Evolutionary conservation across 2,113 vertebrate species (phyloP).

Genomic region (Ctenodactylus gundi): DNA sequence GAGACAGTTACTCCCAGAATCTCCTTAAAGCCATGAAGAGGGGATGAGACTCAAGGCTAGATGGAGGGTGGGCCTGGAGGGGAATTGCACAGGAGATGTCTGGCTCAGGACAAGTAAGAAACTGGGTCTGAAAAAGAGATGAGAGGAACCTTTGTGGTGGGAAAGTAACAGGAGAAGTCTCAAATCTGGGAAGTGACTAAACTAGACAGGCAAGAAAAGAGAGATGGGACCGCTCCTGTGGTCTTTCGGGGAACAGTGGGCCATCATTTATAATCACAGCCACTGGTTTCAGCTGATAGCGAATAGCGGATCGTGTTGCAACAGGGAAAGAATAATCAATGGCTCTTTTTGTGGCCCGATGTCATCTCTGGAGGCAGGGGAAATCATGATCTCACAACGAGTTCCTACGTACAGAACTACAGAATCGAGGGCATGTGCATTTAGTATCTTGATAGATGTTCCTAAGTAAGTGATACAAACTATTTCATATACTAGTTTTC

Average conservation of each 20-base stretch:
- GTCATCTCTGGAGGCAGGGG: neutral
- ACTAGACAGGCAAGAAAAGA: neutral
- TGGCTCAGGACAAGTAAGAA: neutral
- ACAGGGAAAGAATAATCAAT: neutral
- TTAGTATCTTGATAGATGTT: neutral
- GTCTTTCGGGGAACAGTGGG: neutral
- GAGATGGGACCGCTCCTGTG: fast-evolving
- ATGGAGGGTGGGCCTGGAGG: neutral
- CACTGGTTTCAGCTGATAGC: neutral
- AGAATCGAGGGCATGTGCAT: neutral
- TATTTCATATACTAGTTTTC: neutral
- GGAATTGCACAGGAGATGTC: neutral
- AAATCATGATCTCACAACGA: neutral
- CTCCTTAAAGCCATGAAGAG: neutral
- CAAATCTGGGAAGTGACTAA: neutral
- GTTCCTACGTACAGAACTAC: neutral
- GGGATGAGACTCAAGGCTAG: neutral
- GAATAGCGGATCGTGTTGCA: neutral
- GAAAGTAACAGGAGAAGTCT: neutral
- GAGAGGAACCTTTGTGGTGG: neutral
- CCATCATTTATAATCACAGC: neutral
- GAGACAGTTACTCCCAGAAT: neutral
- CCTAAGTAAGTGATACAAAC: neutral
- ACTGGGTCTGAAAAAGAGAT: neutral
- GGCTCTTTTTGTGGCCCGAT: neutral